A percentile compares a stretch with the other conserved stretches of the same genome.
Evolutionary conservation across 2,113 vertebrate species (phyloP).

Genomic region (Aspidoscelis tigris): DNA sequence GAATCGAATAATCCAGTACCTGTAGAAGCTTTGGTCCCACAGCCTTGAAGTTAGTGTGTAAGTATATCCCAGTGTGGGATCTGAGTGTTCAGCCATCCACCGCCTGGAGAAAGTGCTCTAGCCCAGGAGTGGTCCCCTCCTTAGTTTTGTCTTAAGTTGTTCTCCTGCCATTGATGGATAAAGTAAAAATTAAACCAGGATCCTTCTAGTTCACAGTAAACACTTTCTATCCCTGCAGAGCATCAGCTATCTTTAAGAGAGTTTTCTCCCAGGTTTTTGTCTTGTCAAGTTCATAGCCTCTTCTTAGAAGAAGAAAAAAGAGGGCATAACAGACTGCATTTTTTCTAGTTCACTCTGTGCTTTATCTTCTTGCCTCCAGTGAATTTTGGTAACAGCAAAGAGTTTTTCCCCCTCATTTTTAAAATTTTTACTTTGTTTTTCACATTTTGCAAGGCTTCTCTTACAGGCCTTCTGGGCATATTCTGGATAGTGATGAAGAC

Average conservation of each 20-base stretch:
- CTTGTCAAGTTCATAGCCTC: background rate
- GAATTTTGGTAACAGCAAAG: background rate
- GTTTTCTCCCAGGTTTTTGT: background rate
- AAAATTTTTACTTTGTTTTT: background rate
- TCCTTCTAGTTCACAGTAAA: background rate
- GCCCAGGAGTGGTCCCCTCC: background rate
- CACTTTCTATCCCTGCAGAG: background rate
- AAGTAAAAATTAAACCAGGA: background rate
- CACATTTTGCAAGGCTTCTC: background rate
- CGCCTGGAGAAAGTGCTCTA: background rate
- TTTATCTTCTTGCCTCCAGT: background rate
- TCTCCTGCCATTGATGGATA: background rate
- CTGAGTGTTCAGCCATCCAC: too few species aligned
- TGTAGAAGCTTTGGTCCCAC: too few species aligned
- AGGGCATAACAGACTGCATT: background rate
- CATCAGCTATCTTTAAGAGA: background rate
- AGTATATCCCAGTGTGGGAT: too few species aligned
- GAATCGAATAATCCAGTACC: too few species aligned
- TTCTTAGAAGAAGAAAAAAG: background rate
- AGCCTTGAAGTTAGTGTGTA: too few species aligned
- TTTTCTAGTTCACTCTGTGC: background rate
- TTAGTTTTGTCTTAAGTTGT: background rate
- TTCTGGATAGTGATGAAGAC: constrained; percentile 32
- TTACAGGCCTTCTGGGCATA: constrained; percentile 27
- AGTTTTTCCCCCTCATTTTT: background rate